Evolutionary conservation across 2,888 invertebrate species (phyloP).

Genomic region (Andrena trimmerana): DNA sequence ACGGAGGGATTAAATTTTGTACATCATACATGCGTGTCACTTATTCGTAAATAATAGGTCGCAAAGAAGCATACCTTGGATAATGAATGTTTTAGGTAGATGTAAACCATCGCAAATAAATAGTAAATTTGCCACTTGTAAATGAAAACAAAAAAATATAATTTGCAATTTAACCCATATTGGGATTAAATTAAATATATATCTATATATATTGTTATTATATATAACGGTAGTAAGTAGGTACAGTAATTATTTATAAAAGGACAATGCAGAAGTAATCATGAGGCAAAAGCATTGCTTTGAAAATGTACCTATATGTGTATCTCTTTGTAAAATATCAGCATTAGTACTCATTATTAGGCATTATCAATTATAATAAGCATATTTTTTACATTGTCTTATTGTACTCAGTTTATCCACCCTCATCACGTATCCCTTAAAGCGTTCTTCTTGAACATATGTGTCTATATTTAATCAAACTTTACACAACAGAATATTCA

Average conservation of each 20-base stretch:
- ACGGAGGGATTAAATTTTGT: conserved; percentile 43
- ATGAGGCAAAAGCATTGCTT: conserved; percentile 75
- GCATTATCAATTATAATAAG: conserved; percentile 83
- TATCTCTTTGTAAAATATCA: conserved; percentile 84
- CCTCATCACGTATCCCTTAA: conserved; percentile 63
- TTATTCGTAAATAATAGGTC: conserved; percentile 58
- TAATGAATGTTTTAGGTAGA: conserved; percentile 64
- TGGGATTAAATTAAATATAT: conserved; percentile 70
- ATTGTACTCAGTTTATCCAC: conserved; percentile 78
- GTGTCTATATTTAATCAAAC: conserved; percentile 43
- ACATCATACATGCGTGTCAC: conserved; percentile 62
- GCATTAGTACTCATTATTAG: conserved; percentile 82
- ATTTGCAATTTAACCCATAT: conserved; percentile 76
- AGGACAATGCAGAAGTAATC: conserved; percentile 71
- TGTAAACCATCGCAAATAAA: conserved; percentile 53
- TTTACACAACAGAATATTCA: conserved; percentile 19
- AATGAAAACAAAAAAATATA: conserved; percentile 64
- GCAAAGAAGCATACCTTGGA: conserved; percentile 57
- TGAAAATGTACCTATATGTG: conserved; percentile 79
- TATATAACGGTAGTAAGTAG: conserved; percentile 72
- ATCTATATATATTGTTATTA: conserved; percentile 65
- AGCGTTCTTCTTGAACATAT: conserved; percentile 38
- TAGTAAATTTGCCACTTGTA: conserved; percentile 65
- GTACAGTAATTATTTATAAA: conserved; percentile 73
- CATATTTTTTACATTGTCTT: conserved; percentile 84